Base-by-base conservation (phyloP, 2,888 invertebrate species). In the Drosophila koepferae region DNA sequence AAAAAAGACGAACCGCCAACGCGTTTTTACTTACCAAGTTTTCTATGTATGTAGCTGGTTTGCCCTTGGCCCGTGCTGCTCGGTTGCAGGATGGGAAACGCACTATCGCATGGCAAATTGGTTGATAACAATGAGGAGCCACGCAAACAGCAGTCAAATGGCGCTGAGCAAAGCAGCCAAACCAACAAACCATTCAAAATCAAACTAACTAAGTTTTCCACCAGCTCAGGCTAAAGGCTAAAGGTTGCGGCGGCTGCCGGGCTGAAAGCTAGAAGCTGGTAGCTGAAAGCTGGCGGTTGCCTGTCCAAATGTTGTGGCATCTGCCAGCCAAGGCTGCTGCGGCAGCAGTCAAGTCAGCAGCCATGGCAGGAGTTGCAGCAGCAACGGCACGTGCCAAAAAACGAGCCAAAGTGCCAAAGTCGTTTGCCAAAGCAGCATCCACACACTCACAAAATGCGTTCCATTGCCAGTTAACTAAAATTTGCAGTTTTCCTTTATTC, bases 121-220 rank as follows among this genome's bases (percentile, higher is more conserved):
- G 74, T 86, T 80, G 86, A 82, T 86, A 86, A 86, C 83, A 82
- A 86, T 82, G 77, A 66, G 61, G 55, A 62, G 56, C 63, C 63
- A 58, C 53, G 56, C 71, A 71, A 71, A 71, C 70, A 69, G 68
- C 71, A 70, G 62, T 62, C 82, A 77, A 66, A 66, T 53, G 44
- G 31, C 56, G 75, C 68, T 31, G 55, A 20, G 62, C 56, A 71
- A 71, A 68, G 68, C 70, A 69, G 63, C 64, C 82, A 81, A 64
- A 69, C 82, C 79, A 81, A 75, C 82, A 82, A 81, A 81, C 82
- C 80, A 85, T 85, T 82, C 82, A 85, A 79, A 81, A 81, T 81
- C 81, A 82, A 81, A 81, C 81, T 79, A 82, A 81, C 80, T 66
- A 82, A 82, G 82, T 86, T 86, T 80, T 66, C 51, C 67, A 61